A percentile compares a stretch with the other conserved stretches of the same genome.
These are phyloP conservation scores for Eurystomus glaucurus DNA, from an alignment of 2,797 vertebrate species.

Conservation along the genomic window DNA sequence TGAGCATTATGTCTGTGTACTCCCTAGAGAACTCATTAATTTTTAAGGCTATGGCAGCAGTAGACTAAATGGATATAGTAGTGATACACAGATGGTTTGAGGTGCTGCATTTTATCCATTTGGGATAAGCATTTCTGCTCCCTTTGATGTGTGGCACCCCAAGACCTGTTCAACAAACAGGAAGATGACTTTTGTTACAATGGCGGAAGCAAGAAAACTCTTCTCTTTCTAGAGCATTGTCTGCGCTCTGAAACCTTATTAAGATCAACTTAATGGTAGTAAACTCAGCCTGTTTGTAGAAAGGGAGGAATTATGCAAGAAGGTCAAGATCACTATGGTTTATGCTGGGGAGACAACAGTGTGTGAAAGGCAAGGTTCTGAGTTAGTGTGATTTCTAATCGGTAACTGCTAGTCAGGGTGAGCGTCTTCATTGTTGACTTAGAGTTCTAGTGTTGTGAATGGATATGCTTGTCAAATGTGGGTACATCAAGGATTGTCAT, in stretches of 20 bases:
- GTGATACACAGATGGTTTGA: neutral
- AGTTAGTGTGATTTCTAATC: neutral
- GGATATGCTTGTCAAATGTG: neutral
- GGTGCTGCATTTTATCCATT: neutral
- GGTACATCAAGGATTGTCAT: neutral
- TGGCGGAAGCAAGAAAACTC: neutral
- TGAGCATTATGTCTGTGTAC: neutral
- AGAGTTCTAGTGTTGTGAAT: neutral
- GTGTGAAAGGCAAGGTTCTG: neutral
- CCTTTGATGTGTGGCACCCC: neutral
- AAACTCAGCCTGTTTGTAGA: neutral
- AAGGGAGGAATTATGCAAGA: neutral
- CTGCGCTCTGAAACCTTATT: neutral
- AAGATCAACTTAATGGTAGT: neutral
- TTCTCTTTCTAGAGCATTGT: neutral
- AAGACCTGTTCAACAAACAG: neutral
- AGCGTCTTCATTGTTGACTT: neutral
- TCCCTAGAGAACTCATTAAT: conserved; percentile 43
- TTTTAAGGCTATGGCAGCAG: conserved; percentile 10
- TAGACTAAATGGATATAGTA: neutral
- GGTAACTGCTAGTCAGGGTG: neutral
- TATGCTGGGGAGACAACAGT: neutral
- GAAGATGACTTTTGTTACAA: neutral
- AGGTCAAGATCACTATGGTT: neutral
- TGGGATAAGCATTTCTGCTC: neutral